Conservation (phyloP, 2,888 invertebrate species). For the Dynastes maya region DNA sequence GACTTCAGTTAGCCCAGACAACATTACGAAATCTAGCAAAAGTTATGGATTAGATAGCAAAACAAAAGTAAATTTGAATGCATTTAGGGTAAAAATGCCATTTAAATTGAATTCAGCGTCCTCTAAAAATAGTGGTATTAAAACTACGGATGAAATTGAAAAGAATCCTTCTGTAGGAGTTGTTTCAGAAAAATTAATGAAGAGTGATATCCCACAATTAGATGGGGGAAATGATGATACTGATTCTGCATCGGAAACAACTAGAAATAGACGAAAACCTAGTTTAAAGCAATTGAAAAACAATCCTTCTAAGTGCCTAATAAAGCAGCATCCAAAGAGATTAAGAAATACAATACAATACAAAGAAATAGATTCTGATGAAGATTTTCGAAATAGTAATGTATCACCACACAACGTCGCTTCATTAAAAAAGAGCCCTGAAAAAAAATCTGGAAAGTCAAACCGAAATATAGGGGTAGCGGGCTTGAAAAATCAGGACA, state of each 20-base stretch:
- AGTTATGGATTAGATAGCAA: slow-evolving; percentile 10
- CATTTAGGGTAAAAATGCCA: slow-evolving; percentile 1
- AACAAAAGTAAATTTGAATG: background rate
- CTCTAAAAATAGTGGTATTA: slow-evolving; percentile 5
- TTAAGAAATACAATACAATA: slow-evolving; percentile 55
- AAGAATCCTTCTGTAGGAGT: background rate
- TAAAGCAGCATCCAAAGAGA: slow-evolving; percentile 57
- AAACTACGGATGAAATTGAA: background rate
- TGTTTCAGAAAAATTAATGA: background rate
- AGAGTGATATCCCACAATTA: slow-evolving; percentile 56
- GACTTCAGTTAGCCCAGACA: too few relatives aligned
- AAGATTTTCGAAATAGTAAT: slow-evolving; percentile 59
- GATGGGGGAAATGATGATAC: slow-evolving; percentile 59
- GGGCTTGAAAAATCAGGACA: too few relatives aligned
- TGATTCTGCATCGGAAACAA: slow-evolving; percentile 50
- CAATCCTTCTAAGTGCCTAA: slow-evolving; percentile 50
- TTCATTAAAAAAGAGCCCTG: background rate
- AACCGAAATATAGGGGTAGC: too few relatives aligned
- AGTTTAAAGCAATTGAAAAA: slow-evolving; percentile 61
- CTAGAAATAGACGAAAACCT: slow-evolving; percentile 58
- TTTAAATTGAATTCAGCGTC: background rate
- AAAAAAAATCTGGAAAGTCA: background rate
- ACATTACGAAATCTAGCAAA: background rate
- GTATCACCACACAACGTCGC: slow-evolving; percentile 50
- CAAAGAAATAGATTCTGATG: slow-evolving; percentile 60